phyloP scores from a whole-genome alignment of 1,140 invertebrate genomes.

The Calliphora vicina region DNA sequence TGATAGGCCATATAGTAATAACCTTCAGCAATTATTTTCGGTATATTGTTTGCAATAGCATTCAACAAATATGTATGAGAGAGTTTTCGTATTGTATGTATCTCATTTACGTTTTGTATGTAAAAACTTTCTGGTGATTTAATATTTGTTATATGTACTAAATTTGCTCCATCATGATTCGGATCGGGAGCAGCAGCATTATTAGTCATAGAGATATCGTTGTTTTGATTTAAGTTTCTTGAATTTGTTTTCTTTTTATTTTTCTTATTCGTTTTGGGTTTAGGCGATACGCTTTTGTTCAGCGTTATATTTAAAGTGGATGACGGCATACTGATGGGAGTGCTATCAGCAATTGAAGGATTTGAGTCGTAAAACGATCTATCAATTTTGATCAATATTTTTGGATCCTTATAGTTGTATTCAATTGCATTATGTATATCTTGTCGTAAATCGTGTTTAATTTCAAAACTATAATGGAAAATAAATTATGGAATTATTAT shows the following conservation, averaged over 20 bases:
- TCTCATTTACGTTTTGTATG: slow-evolving; percentile 24
- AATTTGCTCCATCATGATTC: neutral
- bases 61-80: slow-evolving; percentile 32
- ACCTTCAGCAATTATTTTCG: slow-evolving; percentile 28
- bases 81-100: slow-evolving; percentile 10
- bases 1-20: slow-evolving; percentile 38
- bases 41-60: slow-evolving; percentile 12
- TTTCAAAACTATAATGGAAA: slow-evolving; percentile 29
- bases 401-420: slow-evolving; percentile 27
- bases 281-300: neutral
- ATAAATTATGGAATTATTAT: too few species aligned
- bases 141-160: slow-evolving; percentile 30
- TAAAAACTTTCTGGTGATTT: slow-evolving; percentile 38
- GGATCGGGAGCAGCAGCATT: neutral
- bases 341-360: neutral
- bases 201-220: neutral
- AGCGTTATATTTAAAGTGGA: slow-evolving; percentile 16
- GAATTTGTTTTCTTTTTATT: neutral
- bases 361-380: neutral
- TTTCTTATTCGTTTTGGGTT: neutral
- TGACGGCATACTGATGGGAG: neutral
- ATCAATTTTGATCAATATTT: slow-evolving; percentile 8
- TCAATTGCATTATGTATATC: neutral
- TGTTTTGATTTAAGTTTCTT: neutral
- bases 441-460: slow-evolving; percentile 17